Percentiles rank a stretch among this genome's conserved stretches.
These are phyloP conservation scores for Melanotaenia duboulayi DNA, from an alignment of 2,113 vertebrate genomes.

Conservation along the genomic window DNA sequence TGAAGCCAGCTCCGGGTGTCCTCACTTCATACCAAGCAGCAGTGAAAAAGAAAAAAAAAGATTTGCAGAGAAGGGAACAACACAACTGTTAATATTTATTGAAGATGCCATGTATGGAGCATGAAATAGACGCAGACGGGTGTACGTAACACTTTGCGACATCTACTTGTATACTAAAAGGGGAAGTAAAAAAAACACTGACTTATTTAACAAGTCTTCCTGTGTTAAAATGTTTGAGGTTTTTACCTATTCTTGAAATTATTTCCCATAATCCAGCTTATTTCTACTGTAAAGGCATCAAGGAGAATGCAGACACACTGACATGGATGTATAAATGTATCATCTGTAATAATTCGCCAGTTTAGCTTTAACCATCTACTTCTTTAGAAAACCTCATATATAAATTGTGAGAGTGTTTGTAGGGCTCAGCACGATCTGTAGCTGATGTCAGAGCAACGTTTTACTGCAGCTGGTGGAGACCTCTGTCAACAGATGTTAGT, in stretches of 20 bases:
- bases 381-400: slow-evolving; percentile 18
- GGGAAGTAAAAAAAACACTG: slow-evolving; percentile 3
- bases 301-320: background rate
- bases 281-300: background rate
- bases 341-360: background rate
- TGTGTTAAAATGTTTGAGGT: background rate
- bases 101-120: background rate
- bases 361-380: background rate
- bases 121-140: background rate
- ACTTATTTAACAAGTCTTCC: slow-evolving; percentile 3
- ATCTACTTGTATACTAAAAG: background rate
- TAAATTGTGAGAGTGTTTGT: background rate
- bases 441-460: slow-evolving; percentile 45
- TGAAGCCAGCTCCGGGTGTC: slow-evolving; percentile 26
- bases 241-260: slow-evolving; percentile 2
- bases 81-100: background rate
- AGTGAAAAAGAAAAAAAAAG: background rate
- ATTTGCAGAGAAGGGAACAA: slow-evolving; percentile 6
- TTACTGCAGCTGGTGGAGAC: slow-evolving; percentile 53
- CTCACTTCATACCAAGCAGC: slow-evolving; percentile 6
- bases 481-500: slow-evolving; percentile 63
- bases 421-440: slow-evolving; percentile 7
- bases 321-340: too few species aligned
- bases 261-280: background rate
- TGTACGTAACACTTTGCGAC: background rate